Base-by-base conservation (phyloP, 2,113 vertebrate species). In the Reinhardtius hippoglossoides region DNA sequence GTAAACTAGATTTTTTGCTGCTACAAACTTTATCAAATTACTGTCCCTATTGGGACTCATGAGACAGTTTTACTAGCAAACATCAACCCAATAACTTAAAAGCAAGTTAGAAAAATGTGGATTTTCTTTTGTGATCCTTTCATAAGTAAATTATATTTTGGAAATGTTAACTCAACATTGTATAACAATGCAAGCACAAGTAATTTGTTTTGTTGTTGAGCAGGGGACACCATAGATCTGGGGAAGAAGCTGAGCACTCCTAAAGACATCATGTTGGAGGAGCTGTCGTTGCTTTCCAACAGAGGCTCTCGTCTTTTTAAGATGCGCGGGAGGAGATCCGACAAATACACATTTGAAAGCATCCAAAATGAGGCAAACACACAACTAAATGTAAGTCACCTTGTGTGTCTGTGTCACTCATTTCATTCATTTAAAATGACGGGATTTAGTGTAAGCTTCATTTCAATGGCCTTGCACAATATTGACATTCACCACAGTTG, bases 201-300 rank as follows among this genome's bases (percentile, higher is more conserved):
- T n/a, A 14, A 24, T 24, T 24, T 24, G 1, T 24, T 24, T 24
- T 76, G 31, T 54, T 59, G 8, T 90, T 91, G 27, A 4, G 58
- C 91, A 99, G 97, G 92, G 37, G 91, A 94, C 61, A 88, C 84
- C 59, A 94, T 98, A 89, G 95, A 98, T 86, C 95, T 98, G 1
- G 98, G 98, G 0, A 99, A 97, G 88, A 99, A 99, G 87, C 95
- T 97, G 87, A 97, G 97, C 89, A 94, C 93, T 0, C 98, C 98
- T 20, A 96, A 95, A 89, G 98, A 99, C 83, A 99, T 99, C 84
- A 99, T 99, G 98, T 85, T 99, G 88, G 98, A 99, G 89, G 98
- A 99, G 76, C 66, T 99, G 35, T 99, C 98, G 0, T 93, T 97
- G 23, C 94, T 96, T 66, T 95, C 95, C 85, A 99, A 99, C 90